Conservation (phyloP, 2,888 invertebrate species). For the Thymelicus acteon region DNA sequence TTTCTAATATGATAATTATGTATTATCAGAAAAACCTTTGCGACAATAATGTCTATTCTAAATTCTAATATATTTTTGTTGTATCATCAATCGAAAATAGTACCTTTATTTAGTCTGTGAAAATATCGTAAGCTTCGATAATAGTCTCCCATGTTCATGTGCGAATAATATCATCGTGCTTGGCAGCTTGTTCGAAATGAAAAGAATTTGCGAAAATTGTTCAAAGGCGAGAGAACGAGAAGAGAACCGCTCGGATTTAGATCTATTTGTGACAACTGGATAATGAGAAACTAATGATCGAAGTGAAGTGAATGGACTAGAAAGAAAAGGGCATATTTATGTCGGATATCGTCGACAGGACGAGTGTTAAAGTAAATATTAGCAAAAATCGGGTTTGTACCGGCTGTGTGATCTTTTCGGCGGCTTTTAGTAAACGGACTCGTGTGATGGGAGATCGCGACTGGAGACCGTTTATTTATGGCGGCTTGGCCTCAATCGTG, state of each 20-base stretch:
- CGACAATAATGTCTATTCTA: no score
- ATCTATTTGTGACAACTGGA: slow-evolving; percentile 34
- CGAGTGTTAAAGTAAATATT: slow-evolving; percentile 9
- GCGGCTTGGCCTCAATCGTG: slow-evolving; percentile 95
- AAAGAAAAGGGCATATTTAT: not conserved
- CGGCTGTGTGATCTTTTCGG: slow-evolving; percentile 7
- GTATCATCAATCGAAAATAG: no score
- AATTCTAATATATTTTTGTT: no score
- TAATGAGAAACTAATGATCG: slow-evolving; percentile 22
- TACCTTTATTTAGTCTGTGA: not conserved
- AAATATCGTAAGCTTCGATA: slow-evolving; percentile 2
- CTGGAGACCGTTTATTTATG: slow-evolving; percentile 97
- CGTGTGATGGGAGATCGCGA: slow-evolving; percentile 90
- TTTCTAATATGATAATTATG: no score
- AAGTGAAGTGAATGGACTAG: slow-evolving; percentile 21
- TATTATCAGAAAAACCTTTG: no score
- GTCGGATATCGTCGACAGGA: not conserved
- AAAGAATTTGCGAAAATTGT: slow-evolving; percentile 23
- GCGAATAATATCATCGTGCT: slow-evolving; percentile 29
- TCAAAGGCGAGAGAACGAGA: slow-evolving; percentile 19
- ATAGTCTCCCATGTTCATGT: slow-evolving; percentile 25
- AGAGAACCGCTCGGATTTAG: slow-evolving; percentile 2
- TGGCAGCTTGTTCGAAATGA: slow-evolving; percentile 35
- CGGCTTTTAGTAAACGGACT: slow-evolving; percentile 32
- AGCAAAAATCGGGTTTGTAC: slow-evolving; percentile 8